A percentile compares a stretch with the other conserved stretches of the same genome.
Conservation (phyloP, 2,113 vertebrate species). For the Parotia lawesii region DNA sequence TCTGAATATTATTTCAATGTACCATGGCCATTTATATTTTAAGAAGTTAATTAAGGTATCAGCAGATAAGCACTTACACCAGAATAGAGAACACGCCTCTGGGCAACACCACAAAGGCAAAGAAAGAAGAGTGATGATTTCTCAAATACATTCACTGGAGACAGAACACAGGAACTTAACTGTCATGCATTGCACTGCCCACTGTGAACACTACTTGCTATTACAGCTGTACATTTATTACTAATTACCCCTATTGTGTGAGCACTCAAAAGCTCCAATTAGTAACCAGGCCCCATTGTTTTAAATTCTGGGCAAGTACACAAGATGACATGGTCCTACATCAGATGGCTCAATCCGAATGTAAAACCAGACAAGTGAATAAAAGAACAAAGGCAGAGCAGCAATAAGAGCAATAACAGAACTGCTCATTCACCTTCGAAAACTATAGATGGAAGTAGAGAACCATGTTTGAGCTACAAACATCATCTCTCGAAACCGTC, state of each 20-base stretch:
- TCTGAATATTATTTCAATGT: background rate
- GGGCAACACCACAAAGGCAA: background rate
- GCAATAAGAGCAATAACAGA: background rate
- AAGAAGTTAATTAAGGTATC: background rate
- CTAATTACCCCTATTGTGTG: constrained; percentile 2
- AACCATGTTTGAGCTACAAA: background rate
- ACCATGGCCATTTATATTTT: background rate
- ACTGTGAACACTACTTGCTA: background rate
- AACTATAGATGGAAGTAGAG: background rate
- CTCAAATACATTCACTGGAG: background rate
- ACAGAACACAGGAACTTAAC: background rate
- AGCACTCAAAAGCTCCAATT: constrained; percentile 1
- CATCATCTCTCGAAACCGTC: background rate
- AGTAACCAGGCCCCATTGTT: background rate
- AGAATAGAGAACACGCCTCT: background rate
- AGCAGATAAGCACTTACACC: background rate
- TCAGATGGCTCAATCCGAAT: background rate
- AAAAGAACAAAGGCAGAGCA: background rate
- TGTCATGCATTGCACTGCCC: background rate
- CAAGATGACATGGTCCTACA: background rate
- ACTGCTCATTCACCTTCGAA: background rate
- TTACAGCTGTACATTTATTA: constrained; percentile 8
- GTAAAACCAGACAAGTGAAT: background rate
- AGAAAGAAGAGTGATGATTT: background rate
- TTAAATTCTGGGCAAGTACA: background rate